Conservation (phyloP, 2,888 invertebrate species). For the Orchesella flavescens region DNA sequence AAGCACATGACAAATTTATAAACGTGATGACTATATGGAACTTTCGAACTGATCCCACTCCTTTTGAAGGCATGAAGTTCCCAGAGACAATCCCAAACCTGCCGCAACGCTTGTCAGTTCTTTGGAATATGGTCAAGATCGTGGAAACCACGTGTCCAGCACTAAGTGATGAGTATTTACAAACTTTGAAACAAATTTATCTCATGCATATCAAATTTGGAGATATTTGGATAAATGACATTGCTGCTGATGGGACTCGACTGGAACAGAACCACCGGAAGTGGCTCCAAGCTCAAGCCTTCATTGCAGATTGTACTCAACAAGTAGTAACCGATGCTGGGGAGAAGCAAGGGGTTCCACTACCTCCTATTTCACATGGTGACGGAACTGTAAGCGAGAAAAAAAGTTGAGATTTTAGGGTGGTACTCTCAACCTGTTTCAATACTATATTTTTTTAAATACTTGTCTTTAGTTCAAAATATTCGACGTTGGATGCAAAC, state of each 20-base stretch:
- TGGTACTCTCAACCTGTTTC: neutral
- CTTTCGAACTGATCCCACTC: neutral
- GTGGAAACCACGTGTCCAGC: constrained; percentile 13
- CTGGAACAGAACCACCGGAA: constrained; percentile 22
- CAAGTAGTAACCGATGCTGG: neutral
- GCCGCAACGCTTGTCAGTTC: neutral
- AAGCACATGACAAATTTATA: constrained; percentile 26
- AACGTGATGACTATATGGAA: constrained; percentile 28
- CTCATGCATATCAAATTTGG: constrained; percentile 16
- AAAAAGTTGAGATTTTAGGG: neutral
- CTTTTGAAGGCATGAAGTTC: neutral
- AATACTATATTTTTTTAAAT: neutral
- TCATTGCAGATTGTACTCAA: constrained; percentile 2
- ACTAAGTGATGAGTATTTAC: neutral
- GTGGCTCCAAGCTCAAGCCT: constrained; percentile 13
- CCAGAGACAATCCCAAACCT: constrained; percentile 18
- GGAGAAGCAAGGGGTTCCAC: neutral
- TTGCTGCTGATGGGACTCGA: neutral
- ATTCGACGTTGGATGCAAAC: neutral
- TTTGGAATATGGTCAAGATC: constrained; percentile 10
- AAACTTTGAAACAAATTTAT: constrained; percentile 21
- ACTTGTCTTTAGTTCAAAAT: neutral
- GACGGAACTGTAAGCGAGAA: neutral
- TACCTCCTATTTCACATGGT: neutral
- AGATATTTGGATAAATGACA: constrained; percentile 20